A percentile compares a stretch with the other conserved stretches of the same genome.
These are phyloP conservation scores for Linurgus olivaceus DNA, from an alignment of 2,797 vertebrate species.

Conservation along the genomic window DNA sequence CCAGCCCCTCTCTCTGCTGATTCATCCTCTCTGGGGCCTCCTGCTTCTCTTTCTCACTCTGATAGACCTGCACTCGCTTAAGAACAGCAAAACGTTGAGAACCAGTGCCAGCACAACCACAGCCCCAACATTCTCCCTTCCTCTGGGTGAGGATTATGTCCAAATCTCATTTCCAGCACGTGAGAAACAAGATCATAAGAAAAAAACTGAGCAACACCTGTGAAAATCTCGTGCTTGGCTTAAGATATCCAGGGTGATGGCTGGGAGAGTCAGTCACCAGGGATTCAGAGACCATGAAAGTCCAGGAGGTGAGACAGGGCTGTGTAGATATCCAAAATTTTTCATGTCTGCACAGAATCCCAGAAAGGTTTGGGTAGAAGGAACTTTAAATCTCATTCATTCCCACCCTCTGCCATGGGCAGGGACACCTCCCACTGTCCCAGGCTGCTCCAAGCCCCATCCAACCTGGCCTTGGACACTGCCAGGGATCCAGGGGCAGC, in stretches of 20 bases:
- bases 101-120: neutral
- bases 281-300: neutral
- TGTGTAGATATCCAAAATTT: neutral
- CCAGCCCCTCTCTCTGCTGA: neutral
- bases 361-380: neutral
- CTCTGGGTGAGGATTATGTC: neutral
- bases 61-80: no score
- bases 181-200: neutral
- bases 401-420: neutral
- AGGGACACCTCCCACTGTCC: neutral
- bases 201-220: neutral
- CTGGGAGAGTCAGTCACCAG: neutral
- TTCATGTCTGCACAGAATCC: neutral
- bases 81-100: neutral
- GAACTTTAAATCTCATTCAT: neutral
- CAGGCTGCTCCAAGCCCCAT: neutral
- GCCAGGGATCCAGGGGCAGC: neutral
- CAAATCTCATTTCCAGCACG: fast-evolving
- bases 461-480: fast-evolving
- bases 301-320: neutral
- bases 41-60: neutral
- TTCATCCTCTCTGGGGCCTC: neutral
- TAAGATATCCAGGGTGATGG: neutral
- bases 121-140: neutral
- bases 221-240: neutral